Percentiles rank a stretch among this genome's conserved stretches.
phyloP scores from a whole-genome alignment of 2,888 invertebrate genomes.

The Lottia scabra region DNA sequence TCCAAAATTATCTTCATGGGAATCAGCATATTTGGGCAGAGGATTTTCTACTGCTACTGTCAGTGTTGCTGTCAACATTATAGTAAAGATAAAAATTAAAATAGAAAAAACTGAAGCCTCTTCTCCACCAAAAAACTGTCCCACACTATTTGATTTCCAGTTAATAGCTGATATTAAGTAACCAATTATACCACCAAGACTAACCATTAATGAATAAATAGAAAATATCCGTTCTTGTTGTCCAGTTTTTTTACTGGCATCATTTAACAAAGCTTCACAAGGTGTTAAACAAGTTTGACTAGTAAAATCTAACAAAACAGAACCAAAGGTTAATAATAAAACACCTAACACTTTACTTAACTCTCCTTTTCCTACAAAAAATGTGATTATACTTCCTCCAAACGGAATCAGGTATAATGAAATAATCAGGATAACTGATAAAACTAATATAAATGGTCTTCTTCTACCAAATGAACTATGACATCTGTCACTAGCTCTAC shows the following conservation, averaged over 20 bases:
- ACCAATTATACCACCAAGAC: constrained; percentile 93
- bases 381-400: constrained; percentile 51
- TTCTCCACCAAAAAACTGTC: constrained; percentile 81
- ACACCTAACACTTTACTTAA: constrained; percentile 46
- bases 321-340: constrained; percentile 76
- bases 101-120: constrained; percentile 92
- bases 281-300: constrained; percentile 97
- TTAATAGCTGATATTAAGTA: constrained; percentile 82
- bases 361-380: constrained; percentile 41
- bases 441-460: constrained; percentile 70
- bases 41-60: constrained; percentile 93
- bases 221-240: constrained; percentile 93
- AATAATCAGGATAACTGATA: constrained; percentile 65
- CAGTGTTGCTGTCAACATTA: constrained; percentile 85
- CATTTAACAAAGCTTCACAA: constrained; percentile 90
- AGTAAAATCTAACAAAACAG: constrained; percentile 92
- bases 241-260: constrained; percentile 87
- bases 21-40: neutral
- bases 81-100: constrained; percentile 87
- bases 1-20: no score
- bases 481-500: constrained; percentile 69
- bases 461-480: constrained; percentile 67
- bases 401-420: constrained; percentile 69
- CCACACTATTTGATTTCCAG: constrained; percentile 83
- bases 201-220: constrained; percentile 96